Conservation (phyloP, 2,797 vertebrate genomes). For the Rhabdomys pumilio region DNA sequence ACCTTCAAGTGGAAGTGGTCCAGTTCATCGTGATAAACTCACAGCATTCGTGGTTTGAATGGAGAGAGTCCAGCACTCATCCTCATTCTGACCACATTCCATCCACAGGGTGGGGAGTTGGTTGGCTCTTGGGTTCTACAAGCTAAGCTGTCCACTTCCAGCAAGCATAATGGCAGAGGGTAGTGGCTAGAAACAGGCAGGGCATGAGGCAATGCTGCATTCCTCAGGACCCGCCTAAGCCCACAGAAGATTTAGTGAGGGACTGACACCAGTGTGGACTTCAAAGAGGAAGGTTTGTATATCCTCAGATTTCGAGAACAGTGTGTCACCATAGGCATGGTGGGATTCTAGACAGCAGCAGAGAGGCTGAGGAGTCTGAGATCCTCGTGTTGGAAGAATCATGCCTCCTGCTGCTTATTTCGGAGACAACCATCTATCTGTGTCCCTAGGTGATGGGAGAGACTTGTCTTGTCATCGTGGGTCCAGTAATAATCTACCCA, state of each 20-base stretch:
- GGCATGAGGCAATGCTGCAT: background rate
- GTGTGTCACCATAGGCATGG: background rate
- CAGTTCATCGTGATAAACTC: background rate
- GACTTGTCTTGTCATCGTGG: background rate
- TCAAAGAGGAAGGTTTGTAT: background rate
- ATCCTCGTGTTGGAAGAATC: background rate
- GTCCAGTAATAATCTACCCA: background rate
- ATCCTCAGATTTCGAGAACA: conserved; percentile 5
- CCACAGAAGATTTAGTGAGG: background rate
- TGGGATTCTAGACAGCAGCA: background rate
- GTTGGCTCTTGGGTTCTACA: background rate
- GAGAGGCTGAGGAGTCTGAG: background rate
- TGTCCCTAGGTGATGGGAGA: background rate
- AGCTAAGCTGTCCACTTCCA: background rate
- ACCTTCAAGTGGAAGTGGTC: background rate
- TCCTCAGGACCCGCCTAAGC: background rate
- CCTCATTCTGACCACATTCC: background rate
- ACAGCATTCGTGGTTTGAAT: background rate
- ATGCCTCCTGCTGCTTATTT: background rate
- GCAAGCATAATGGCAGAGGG: background rate
- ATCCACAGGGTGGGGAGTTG: background rate
- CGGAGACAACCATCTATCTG: background rate
- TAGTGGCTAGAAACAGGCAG: background rate
- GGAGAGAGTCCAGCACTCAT: background rate
- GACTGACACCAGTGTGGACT: background rate